phyloP scores from a whole-genome alignment of 2,113 vertebrate species.

The Mormoops blainvillei region DNA sequence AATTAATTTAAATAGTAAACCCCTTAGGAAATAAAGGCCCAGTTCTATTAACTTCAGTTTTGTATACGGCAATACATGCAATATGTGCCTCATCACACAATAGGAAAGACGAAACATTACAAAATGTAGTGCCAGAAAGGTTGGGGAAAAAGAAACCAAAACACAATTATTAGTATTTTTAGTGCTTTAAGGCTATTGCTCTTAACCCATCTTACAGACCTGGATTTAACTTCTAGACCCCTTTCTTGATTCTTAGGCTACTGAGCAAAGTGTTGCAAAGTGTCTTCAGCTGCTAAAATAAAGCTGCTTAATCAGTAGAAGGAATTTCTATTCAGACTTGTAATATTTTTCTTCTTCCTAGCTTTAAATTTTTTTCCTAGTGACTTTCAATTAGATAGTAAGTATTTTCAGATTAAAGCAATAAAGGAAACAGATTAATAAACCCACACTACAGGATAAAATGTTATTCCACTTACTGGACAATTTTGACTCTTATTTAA shows the following conservation, averaged over 20 bases:
- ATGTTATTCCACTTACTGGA: background rate
- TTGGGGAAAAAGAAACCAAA: background rate
- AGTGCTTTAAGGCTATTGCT: background rate
- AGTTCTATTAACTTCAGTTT: background rate
- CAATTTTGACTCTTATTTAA: background rate
- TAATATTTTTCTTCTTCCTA: background rate
- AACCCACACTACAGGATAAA: background rate
- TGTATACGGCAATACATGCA: background rate
- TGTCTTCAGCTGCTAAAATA: constrained; percentile 31
- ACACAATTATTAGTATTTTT: background rate
- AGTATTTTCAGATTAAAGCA: background rate
- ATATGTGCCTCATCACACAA: background rate
- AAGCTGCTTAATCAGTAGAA: background rate
- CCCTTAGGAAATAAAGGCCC: background rate
- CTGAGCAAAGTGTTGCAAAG: background rate
- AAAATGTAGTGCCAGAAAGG: background rate
- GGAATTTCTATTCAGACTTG: background rate
- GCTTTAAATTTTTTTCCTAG: background rate
- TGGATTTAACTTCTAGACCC: constrained; percentile 36
- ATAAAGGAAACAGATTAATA: background rate
- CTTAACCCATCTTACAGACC: constrained; percentile 30
- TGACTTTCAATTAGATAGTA: background rate
- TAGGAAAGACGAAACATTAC: background rate
- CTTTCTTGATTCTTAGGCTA: constrained; percentile 33
- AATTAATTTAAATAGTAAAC: background rate